These are phyloP conservation scores for Dreissena rostriformis DNA, from an alignment of 1,140 invertebrate species.

Conservation along the genomic window DNA sequence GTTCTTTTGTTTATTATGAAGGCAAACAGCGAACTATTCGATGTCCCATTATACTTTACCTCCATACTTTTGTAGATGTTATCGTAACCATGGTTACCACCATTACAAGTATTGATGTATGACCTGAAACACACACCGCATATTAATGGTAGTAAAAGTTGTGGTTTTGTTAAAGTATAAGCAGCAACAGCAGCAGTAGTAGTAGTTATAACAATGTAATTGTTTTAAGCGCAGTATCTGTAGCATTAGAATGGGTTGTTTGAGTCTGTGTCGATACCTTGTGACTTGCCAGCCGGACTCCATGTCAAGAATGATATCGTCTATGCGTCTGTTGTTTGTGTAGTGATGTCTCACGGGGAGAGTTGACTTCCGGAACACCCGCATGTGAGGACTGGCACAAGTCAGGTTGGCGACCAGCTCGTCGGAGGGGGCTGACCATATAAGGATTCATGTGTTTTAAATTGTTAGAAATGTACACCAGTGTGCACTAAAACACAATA, in stretches of 20 bases:
- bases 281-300: conserved; percentile 67
- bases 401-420: conserved; percentile 41
- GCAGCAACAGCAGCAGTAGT: too few relatives aligned
- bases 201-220: too few relatives aligned
- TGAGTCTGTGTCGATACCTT: conserved; percentile 54
- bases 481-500: too few relatives aligned
- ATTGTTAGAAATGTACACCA: too few relatives aligned
- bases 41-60: conserved; percentile 49
- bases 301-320: conserved; percentile 70
- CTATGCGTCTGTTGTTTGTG: conserved; percentile 71
- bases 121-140: conserved; percentile 7
- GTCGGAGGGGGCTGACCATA: conserved; percentile 14
- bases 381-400: conserved; percentile 38
- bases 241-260: too few relatives aligned
- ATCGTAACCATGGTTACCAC: conserved; percentile 74
- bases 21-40: too few relatives aligned
- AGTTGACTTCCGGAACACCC: conserved; percentile 22
- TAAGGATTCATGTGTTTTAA: background rate
- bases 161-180: too few relatives aligned
- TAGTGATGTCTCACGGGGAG: conserved; percentile 75
- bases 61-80: conserved; percentile 73
- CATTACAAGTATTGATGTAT: conserved; percentile 41
- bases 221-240: too few relatives aligned
- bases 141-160: too few relatives aligned
- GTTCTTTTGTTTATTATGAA: too few relatives aligned